Percentiles rank a stretch among this genome's conserved stretches.
phyloP scores from a whole-genome alignment of 2,797 vertebrate genomes.

The Chloroceryle amazona region DNA sequence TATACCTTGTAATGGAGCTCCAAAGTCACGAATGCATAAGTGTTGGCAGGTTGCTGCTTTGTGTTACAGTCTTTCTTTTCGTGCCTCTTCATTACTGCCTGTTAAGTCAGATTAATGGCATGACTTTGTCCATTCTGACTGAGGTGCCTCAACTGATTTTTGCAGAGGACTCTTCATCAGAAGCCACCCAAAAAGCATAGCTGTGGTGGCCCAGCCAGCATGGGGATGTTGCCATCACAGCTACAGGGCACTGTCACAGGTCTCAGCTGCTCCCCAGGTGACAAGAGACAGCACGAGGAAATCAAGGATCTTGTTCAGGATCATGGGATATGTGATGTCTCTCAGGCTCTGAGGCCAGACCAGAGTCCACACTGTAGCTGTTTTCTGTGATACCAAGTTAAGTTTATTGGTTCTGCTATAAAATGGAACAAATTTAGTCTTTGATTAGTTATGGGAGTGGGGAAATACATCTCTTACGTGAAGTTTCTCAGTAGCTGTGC shows the following conservation, averaged over 20 bases:
- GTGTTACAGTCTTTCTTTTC: background rate
- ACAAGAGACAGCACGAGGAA: background rate
- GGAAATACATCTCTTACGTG: background rate
- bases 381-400: background rate
- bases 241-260: fast-evolving
- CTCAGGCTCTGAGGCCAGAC: background rate
- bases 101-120: background rate
- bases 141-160: background rate
- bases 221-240: background rate
- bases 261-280: background rate
- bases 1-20: background rate
- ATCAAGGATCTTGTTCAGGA: background rate
- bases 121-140: fast-evolving
- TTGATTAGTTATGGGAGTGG: background rate
- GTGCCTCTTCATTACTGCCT: background rate
- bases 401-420: background rate
- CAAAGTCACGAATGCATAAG: background rate
- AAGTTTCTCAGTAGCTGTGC: background rate
- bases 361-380: background rate
- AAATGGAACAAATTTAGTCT: background rate
- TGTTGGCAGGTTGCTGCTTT: background rate
- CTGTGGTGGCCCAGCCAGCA: fast-evolving
- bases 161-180: background rate
- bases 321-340: background rate
- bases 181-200: fast-evolving